Evolutionary conservation across 2,113 vertebrate genomes (phyloP).

Genomic region (Chiloscyllium plagiosum): DNA sequence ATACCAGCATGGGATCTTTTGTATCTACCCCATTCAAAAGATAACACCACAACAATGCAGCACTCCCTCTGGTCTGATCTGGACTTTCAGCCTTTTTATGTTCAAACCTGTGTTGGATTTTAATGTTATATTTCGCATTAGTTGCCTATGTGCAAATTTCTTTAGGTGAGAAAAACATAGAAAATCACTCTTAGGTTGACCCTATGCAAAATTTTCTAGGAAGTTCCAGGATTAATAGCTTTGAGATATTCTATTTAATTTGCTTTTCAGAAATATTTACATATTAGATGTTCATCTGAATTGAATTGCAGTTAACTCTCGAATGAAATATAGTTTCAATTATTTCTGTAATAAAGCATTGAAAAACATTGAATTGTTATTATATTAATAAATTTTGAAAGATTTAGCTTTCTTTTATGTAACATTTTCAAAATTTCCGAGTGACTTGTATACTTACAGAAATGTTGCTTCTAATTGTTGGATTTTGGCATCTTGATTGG

Average conservation of each 20-base stretch:
- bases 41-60: not conserved
- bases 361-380: conserved; percentile 7
- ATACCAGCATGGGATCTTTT: not conserved
- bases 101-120: not conserved
- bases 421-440: not conserved
- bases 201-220: not conserved
- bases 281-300: not conserved
- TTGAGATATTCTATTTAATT: not conserved
- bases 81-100: not conserved
- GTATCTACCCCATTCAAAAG: not conserved
- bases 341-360: not conserved
- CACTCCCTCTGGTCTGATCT: not conserved
- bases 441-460: conserved; percentile 17
- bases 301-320: not conserved
- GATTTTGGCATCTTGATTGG: conserved; percentile 36
- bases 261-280: conserved; percentile 1
- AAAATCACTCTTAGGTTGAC: not conserved
- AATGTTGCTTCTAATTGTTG: conserved; percentile 26
- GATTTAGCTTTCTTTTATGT: not conserved
- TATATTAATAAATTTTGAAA: not conserved
- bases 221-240: not conserved
- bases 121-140: not conserved
- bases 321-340: not conserved
- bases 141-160: not conserved
- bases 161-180: not conserved